A percentile compares a stretch with the other conserved stretches of the same genome.
Conservation (phyloP, 2,797 vertebrate genomes). For the Selene dorsalis region DNA sequence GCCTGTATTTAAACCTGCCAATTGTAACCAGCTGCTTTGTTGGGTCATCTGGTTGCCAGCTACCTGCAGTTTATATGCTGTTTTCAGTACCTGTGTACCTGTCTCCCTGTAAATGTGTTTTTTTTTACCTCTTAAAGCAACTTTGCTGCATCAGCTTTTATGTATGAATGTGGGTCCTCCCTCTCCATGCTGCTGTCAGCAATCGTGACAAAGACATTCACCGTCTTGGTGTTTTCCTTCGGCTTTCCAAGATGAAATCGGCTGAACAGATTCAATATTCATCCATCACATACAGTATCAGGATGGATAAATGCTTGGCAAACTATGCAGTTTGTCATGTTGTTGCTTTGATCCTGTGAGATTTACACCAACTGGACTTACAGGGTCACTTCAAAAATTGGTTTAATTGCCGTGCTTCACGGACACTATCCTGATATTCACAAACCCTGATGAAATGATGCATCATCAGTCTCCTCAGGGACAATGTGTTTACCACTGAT, state of each 20-base stretch:
- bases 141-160: too few species aligned
- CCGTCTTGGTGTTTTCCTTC: background rate
- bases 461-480: background rate
- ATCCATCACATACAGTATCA: constrained; percentile 4
- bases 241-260: background rate
- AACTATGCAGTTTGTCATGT: constrained; percentile 10
- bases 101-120: too few species aligned
- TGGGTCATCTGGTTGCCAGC: too few species aligned
- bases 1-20: too few species aligned
- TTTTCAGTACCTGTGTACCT: too few species aligned
- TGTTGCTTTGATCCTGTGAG: constrained; percentile 1
- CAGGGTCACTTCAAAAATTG: constrained; percentile 12
- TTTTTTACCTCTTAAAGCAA: too few species aligned
- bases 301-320: background rate
- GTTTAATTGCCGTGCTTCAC: constrained; percentile 30
- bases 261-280: background rate
- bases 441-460: constrained; percentile 9
- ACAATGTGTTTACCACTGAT: background rate
- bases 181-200: background rate
- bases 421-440: constrained; percentile 13
- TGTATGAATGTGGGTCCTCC: background rate
- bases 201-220: background rate
- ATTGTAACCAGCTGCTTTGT: too few species aligned
- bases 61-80: too few species aligned
- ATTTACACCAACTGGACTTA: constrained; percentile 18